Evolutionary conservation across 2,888 invertebrate species (phyloP), one percentile per base, ranked within the genome.

Genomic region (Drosophila lutescens): DNA sequence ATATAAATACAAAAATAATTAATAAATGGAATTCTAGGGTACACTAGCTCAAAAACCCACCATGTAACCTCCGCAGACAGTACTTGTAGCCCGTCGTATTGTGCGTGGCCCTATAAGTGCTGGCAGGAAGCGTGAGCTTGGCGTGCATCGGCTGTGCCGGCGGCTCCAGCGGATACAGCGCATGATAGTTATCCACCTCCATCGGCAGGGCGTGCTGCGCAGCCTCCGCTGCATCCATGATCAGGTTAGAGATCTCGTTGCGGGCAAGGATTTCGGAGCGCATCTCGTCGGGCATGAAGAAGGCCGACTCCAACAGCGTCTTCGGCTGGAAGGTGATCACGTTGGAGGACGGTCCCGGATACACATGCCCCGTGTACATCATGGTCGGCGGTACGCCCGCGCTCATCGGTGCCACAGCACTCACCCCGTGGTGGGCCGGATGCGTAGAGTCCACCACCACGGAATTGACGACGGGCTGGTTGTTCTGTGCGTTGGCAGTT

Each of bases 101-200:
- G 92, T 97, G 96, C 57, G 96, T 95, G 59, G 97, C 98, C 93
- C 98, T 97, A 93, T 97, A 99, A 70, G 97, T 96, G 12, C 97
- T 96, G 56, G 97, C 95, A 81, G 96, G 95, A 75, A 95, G 93
- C 74, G 94, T 94, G 65, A 96, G 94, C 78, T 96, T 95, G 77
- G 94, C 94, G 55, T 94, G 94, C 44, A 93, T 78, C 34, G 93
- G 90, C 51, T 88, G 90, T 23, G 93, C 92, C 17, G 89, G 89
- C 17, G 94, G 93, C 92, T 99, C 98, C 66, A 99, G 92, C 0
- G 98, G 98, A 81, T 95, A 95, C 80, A 99, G 92, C 76, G 97
- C 96, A 76, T 97, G 95, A 92, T 98, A 99, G 92, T 96, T 96
- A 90, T 98, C 98, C 71, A 99, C 96, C 91, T 96, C 96, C 77